Base-by-base conservation (phyloP, 2,113 vertebrate genomes). In the Mesitornis unicolor region DNA sequence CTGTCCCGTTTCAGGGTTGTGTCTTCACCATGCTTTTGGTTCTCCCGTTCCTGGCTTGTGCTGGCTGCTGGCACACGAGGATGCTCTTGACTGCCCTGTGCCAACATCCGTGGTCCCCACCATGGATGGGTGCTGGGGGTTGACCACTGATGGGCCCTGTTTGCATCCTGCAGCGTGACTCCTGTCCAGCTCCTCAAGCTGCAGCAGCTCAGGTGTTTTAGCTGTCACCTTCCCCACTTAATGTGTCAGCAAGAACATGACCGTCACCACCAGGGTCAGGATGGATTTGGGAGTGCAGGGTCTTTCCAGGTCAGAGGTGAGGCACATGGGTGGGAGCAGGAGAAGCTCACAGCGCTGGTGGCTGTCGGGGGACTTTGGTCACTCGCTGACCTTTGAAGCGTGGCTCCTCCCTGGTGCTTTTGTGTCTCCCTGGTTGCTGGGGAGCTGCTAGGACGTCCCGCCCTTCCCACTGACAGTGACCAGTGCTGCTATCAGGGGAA, bases 241-340 rank as follows among this genome's bases (percentile, higher is more conserved):
- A 69, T 35, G 36, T 69, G 40, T 95, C 81, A 68, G 53, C 48
- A 65, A 56, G 80, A 84, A 75, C 82, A 26, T 40, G 18, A 60
- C 73, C 0, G 0, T 92, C 61, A 42, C 54, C 20, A 14, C 14
- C 0, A 0, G 26, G 31, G 9, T 45, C 10, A 1, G 38, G 31
- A 70, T 76, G 48, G 40, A 36, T 84, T 87, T 89, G 36, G 33
- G 75, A 80, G 33, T 0, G 0, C 61, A 63, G 26, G 65, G 63
- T 91, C 54, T n/a, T 31, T 88, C 19, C 5, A 19, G 79, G 91
- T 83, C 79, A 82, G 70, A 25, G 18, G 12, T 0, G 6, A 67
- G 28, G 59, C 88, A 83, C 40, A 36, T 0, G 3, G 33, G 24
- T 84, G 59, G 42, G 38, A 83, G 59, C 31, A 60, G 21, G 57